Evolutionary conservation across 2,888 invertebrate genomes (phyloP).

Genomic region (Agrotis segetum): DNA sequence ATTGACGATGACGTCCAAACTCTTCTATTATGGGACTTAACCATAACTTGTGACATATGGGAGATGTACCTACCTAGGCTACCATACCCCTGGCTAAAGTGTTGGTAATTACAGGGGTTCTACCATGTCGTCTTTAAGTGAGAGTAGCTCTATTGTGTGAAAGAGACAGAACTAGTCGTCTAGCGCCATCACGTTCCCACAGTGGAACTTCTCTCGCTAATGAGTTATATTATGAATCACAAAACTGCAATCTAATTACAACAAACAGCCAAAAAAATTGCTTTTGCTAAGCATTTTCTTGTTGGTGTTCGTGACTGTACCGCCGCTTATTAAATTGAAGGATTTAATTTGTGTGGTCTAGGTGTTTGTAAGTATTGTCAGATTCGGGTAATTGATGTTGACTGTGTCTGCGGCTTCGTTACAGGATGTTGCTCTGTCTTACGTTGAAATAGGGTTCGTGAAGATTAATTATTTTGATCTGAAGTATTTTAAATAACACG

Average conservation of each 20-base stretch:
- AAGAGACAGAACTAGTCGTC: too few species aligned
- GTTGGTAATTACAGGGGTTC: too few species aligned
- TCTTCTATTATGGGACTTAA: too few species aligned
- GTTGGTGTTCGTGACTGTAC: conserved; percentile 22
- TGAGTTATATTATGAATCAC: background rate
- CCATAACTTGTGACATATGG: too few species aligned
- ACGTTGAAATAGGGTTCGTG: background rate
- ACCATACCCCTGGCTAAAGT: too few species aligned
- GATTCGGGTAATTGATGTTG: conserved; percentile 58
- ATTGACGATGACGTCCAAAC: too few species aligned
- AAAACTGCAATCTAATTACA: background rate
- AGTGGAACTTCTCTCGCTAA: too few species aligned
- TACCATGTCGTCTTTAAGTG: too few species aligned
- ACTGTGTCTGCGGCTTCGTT: conserved; percentile 8
- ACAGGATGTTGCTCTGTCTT: background rate
- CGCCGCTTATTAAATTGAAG: conserved; percentile 67
- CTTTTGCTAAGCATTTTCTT: background rate
- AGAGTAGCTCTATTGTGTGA: too few species aligned
- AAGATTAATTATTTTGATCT: background rate
- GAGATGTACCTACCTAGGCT: too few species aligned
- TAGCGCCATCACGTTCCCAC: too few species aligned
- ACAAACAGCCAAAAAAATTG: too few species aligned
- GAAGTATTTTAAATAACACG: background rate
- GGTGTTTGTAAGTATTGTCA: conserved; percentile 44
- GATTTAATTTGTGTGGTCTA: conserved; percentile 72